These are phyloP conservation scores for Macrobrachium nipponense DNA, from an alignment of 1,140 invertebrate species.

Conservation along the genomic window DNA sequence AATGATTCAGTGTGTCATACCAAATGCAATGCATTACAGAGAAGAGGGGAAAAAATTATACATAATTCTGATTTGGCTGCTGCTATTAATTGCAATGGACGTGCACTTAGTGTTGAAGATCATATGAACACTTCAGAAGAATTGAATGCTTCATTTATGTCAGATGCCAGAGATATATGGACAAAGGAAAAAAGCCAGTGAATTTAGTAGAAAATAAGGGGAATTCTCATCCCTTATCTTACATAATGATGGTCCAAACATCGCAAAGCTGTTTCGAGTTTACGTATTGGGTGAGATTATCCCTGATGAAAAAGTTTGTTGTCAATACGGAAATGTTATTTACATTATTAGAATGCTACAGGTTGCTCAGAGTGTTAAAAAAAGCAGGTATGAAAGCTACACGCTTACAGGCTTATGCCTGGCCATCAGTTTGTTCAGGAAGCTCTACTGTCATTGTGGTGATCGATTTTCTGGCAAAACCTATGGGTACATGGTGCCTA, in stretches of 20 bases:
- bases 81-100: not conserved
- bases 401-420: constrained; percentile 41
- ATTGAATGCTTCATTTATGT: constrained; percentile 23
- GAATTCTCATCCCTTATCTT: not conserved
- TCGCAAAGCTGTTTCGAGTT: constrained; percentile 31
- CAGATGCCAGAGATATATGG: constrained; percentile 18
- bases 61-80: not conserved
- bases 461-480: constrained; percentile 39
- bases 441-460: constrained; percentile 42
- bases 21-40: no score
- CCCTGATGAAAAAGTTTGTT: constrained; percentile 38
- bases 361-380: constrained; percentile 9
- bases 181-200: not conserved
- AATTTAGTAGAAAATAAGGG: constrained; percentile 9
- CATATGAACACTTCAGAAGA: not conserved
- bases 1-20: no score
- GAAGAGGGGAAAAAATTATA: no score
- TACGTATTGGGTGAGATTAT: constrained; percentile 31
- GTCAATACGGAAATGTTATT: constrained; percentile 25
- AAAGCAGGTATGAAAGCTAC: constrained; percentile 27
- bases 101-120: no score
- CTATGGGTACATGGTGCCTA: constrained; percentile 33
- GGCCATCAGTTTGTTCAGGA: constrained; percentile 33
- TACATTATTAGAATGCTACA: constrained; percentile 33
- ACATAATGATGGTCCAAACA: not conserved